phyloP scores from a whole-genome alignment of 2,113 vertebrate species.

The Budorcas taxicolor region DNA sequence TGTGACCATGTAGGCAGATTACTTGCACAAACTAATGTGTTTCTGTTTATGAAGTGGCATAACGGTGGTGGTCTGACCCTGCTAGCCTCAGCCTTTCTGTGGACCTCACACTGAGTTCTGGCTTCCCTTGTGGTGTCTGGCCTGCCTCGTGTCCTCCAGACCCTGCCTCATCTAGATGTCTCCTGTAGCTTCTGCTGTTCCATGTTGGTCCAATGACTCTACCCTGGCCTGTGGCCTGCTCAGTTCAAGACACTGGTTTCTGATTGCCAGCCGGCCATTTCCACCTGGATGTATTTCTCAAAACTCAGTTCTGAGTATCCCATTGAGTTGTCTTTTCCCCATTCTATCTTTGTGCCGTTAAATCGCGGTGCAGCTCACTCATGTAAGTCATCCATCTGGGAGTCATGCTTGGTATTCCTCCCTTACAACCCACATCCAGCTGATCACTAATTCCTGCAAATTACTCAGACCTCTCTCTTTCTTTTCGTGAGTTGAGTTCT shows the following conservation, averaged over 20 bases:
- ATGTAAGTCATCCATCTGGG: accelerated
- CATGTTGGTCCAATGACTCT: not conserved
- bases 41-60: not conserved
- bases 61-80: too few relatives aligned
- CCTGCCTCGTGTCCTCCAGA: not conserved
- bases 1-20: not conserved
- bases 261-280: not conserved
- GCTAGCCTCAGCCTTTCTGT: not conserved
- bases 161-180: too few relatives aligned
- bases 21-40: not conserved
- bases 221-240: not conserved
- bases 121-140: not conserved
- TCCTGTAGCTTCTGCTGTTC: not conserved
- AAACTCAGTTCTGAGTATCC: not conserved
- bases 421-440: not conserved
- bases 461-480: accelerated
- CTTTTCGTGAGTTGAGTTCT: not conserved
- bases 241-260: not conserved
- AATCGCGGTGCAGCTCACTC: not conserved
- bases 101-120: not conserved
- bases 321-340: not conserved
- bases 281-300: not conserved
- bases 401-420: not conserved
- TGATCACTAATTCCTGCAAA: not conserved
- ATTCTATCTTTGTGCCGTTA: not conserved